Evolutionary conservation across 2,888 invertebrate species (phyloP), one percentile per base, ranked within the genome.

Genomic region (Noctua comes): DNA sequence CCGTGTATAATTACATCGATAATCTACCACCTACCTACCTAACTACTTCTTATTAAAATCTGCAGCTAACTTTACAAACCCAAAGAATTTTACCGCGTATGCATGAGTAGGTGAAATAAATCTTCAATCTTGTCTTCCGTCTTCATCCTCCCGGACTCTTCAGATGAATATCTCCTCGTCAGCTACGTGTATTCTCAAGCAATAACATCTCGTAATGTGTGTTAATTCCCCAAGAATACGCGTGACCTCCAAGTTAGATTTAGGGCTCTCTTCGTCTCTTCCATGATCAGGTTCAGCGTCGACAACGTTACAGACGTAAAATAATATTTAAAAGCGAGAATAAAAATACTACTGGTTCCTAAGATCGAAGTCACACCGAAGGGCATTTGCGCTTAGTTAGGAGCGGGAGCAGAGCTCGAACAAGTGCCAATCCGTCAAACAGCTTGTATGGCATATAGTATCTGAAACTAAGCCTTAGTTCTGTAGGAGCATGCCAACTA

Each of bases 131-230:
- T 75, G 8, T 59, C 36, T 65, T 46, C 48, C 2, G 0, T 87
- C 54, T 76, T 80, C 85, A 54, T 70, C 66, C 54, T 68, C 13
- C 64, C 31, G 76, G 73, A 74, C 54, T 68, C 68, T 68, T 72
- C 82, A 68, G 97, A 92, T 91, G 97, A 91, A 75, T 93, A 91
- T 92, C 91, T 93, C 97, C 98, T 98, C 98, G 98, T 98, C 98
- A 98, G 98, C 98, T 99, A 99, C 99, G 99, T 99, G 99, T 99
- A 99, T 99, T 99, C 99, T 99, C 99, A 99, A 99, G 99, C 99
- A 99, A 99, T 99, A 99, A 99, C 99, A 99, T 97, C 98, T 98
- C 97, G 95, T 96, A 97, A 97, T 98, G 98, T 98, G 98, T 99
- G 99, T 98, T 99, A 99, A 98, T 99, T 98, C 98, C 99, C 99